phyloP scores from a whole-genome alignment of 2,797 vertebrate species.

The Lutjanus campechanus region DNA sequence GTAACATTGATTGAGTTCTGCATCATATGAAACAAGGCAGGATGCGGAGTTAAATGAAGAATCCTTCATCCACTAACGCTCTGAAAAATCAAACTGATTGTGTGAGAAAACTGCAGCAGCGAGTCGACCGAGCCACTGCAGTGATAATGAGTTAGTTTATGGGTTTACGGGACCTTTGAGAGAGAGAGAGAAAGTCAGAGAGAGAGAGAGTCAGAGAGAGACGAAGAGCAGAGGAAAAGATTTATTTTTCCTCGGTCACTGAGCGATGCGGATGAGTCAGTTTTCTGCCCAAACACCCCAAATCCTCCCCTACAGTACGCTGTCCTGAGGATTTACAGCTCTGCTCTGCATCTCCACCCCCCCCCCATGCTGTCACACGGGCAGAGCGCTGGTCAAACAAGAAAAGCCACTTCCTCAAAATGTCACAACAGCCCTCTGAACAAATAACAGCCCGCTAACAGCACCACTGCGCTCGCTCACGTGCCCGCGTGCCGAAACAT shows the following conservation, averaged over 20 bases:
- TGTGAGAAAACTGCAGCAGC: slow-evolving; percentile 32
- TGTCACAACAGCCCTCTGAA: slow-evolving; percentile 73
- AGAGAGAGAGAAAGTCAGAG: slow-evolving; percentile 16
- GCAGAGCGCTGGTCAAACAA: slow-evolving; percentile 70
- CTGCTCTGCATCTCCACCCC: slow-evolving; percentile 60
- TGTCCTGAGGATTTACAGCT: slow-evolving; percentile 69
- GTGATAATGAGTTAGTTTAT: slow-evolving; percentile 51
- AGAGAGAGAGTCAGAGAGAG: slow-evolving; percentile 3
- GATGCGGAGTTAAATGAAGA: not conserved
- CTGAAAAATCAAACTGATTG: slow-evolving; percentile 10
- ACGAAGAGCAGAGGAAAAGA: slow-evolving; percentile 21
- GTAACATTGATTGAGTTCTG: not conserved
- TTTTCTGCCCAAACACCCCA: slow-evolving; percentile 72
- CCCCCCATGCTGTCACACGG: slow-evolving; percentile 57
- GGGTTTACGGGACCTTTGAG: slow-evolving; percentile 56
- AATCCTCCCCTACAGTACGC: slow-evolving; percentile 65
- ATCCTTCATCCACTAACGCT: slow-evolving; percentile 6
- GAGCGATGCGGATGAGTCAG: slow-evolving; percentile 65
- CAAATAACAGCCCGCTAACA: slow-evolving; percentile 64
- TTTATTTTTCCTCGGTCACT: slow-evolving; percentile 58
- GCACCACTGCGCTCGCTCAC: slow-evolving; percentile 19
- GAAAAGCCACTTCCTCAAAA: slow-evolving; percentile 79
- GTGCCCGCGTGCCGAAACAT: slow-evolving; percentile 18
- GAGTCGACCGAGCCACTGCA: slow-evolving; percentile 31
- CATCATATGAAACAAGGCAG: not conserved